A percentile compares a stretch with the other conserved stretches of the same genome.
phyloP scores from a whole-genome alignment of 2,113 vertebrate species.

The Mixornis gularis region DNA sequence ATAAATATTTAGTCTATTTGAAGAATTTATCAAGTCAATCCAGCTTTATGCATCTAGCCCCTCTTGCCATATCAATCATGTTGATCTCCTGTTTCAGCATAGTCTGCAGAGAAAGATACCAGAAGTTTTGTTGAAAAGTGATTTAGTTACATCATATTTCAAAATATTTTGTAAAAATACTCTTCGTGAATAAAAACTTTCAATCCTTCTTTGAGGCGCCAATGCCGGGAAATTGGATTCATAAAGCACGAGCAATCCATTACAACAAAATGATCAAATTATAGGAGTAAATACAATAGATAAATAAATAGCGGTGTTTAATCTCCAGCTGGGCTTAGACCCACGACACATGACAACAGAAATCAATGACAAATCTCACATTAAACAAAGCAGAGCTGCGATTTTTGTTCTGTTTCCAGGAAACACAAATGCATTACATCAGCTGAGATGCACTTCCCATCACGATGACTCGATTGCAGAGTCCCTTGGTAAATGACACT shows the following conservation, averaged over 20 bases:
- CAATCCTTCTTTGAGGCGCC: neutral
- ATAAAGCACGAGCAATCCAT: neutral
- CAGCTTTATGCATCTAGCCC: neutral
- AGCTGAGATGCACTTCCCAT: constrained; percentile 40
- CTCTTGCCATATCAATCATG: neutral
- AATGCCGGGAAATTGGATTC: neutral
- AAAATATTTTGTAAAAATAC: neutral
- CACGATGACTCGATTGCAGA: neutral
- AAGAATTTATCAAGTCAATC: neutral
- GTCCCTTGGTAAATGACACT: constrained; percentile 21
- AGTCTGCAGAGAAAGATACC: neutral
- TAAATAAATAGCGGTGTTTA: neutral
- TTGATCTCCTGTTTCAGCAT: neutral
- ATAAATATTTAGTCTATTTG: neutral
- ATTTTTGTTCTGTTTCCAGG: constrained; percentile 45
- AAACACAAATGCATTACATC: constrained; percentile 47
- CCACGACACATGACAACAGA: neutral
- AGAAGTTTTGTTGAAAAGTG: neutral
- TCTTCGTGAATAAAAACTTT: neutral
- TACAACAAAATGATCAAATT: constrained; percentile 9
- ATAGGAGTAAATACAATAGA: neutral
- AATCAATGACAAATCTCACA: constrained; percentile 25
- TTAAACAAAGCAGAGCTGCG: fast-evolving
- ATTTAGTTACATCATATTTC: neutral
- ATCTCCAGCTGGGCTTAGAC: neutral